A percentile compares a stretch with the other conserved stretches of the same genome.
Conservation (phyloP, 2,888 invertebrate genomes). For the Hirtodrosophila alboralis region DNA sequence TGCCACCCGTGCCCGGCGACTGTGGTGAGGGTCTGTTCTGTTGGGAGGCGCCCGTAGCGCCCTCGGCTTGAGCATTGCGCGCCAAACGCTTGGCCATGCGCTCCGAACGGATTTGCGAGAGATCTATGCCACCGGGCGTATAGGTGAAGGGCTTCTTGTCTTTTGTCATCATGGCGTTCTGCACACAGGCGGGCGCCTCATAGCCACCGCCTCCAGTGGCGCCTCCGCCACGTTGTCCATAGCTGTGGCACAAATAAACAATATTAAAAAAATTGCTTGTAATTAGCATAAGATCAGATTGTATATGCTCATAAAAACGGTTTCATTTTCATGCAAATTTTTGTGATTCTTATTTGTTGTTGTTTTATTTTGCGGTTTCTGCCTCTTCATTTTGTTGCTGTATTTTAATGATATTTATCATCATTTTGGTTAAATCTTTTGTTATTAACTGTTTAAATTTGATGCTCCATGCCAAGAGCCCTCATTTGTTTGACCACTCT, state of each 20-base stretch:
- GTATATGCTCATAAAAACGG: slow-evolving; percentile 17
- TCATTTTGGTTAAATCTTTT: slow-evolving; percentile 55
- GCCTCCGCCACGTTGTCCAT: slow-evolving; percentile 83
- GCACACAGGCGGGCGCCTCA: slow-evolving; percentile 94
- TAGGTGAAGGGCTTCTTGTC: slow-evolving; percentile 99
- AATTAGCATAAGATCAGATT: slow-evolving; percentile 37
- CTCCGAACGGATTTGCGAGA: slow-evolving; percentile 95
- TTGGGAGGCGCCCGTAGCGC: slow-evolving; percentile 87
- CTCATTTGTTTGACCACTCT: slow-evolving; percentile 43
- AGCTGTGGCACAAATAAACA: slow-evolving; percentile 53
- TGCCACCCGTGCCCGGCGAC: slow-evolving; percentile 69
- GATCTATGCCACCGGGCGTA: slow-evolving; percentile 95
- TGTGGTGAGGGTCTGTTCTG: slow-evolving; percentile 83
- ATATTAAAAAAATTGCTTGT: slow-evolving; percentile 1
- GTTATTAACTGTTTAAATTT: slow-evolving; percentile 55
- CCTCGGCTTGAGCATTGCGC: slow-evolving; percentile 89
- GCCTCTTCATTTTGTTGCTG: slow-evolving; percentile 25
- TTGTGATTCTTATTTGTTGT: slow-evolving; percentile 12
- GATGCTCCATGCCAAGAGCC: slow-evolving; percentile 37
- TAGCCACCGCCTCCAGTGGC: slow-evolving; percentile 73
- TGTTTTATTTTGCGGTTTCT: slow-evolving; percentile 15
- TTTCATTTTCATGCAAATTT: slow-evolving; percentile 60
- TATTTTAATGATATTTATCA: slow-evolving; percentile 49
- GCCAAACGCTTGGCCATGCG: slow-evolving; percentile 92
- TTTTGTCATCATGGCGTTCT: slow-evolving; percentile 97